Percentiles rank a stretch among this genome's conserved stretches.
These are phyloP conservation scores for Heterotilapia buettikoferi DNA, from an alignment of 2,113 vertebrate species.

Conservation along the genomic window DNA sequence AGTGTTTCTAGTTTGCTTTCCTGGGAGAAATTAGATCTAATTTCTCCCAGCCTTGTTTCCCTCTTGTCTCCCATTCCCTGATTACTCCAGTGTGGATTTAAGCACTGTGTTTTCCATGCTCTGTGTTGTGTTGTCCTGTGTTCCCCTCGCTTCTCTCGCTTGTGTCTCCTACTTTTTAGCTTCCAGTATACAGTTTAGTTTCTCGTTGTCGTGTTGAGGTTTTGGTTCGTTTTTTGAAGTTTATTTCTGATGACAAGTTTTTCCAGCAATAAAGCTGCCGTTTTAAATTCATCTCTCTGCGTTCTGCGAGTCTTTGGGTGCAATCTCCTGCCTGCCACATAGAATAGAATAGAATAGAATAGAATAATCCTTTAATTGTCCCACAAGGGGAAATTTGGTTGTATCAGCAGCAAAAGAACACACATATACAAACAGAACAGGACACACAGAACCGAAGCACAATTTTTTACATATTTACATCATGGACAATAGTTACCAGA, in stretches of 20 bases:
- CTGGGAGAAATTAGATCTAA: too few relatives aligned
- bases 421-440: too few relatives aligned
- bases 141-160: fast-evolving
- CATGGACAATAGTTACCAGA: too few relatives aligned
- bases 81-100: neutral
- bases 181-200: neutral
- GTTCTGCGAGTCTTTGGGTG: neutral
- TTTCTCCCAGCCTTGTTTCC: too few relatives aligned
- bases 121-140: neutral
- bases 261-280: neutral
- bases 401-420: too few relatives aligned
- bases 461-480: too few relatives aligned
- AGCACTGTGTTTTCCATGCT: neutral
- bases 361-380: too few relatives aligned
- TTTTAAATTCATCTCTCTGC: neutral
- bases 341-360: too few relatives aligned
- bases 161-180: neutral
- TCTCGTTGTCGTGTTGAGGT: neutral
- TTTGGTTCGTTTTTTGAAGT: neutral
- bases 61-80: neutral
- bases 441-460: too few relatives aligned
- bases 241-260: neutral
- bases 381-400: too few relatives aligned
- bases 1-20: too few relatives aligned
- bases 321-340: neutral